These are phyloP conservation scores for Chaetodon auriga DNA, from an alignment of 2,113 vertebrate genomes.

Conservation along the genomic window DNA sequence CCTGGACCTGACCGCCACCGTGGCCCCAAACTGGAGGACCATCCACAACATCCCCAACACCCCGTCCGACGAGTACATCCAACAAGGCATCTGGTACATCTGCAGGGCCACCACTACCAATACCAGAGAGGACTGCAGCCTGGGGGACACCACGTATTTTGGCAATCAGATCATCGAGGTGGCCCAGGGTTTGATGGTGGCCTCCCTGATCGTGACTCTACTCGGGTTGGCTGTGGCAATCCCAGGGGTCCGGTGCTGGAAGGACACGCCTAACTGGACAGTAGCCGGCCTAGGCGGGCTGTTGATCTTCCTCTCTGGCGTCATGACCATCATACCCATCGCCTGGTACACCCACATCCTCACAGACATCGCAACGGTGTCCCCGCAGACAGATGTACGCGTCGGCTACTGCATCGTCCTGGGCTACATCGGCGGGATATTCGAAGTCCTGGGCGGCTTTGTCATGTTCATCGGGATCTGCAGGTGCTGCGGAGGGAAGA, in stretches of 20 bases:
- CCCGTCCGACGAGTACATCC: slow-evolving; percentile 66
- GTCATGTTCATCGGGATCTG: slow-evolving; percentile 87
- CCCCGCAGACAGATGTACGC: not conserved
- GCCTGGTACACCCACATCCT: slow-evolving; percentile 90
- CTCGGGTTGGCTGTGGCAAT: slow-evolving; percentile 87
- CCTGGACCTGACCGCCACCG: slow-evolving; percentile 87
- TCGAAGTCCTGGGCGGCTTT: slow-evolving; percentile 87
- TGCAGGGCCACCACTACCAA: slow-evolving; percentile 80
- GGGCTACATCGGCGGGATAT: slow-evolving; percentile 92
- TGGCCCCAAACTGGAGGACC: slow-evolving; percentile 90
- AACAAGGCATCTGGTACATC: slow-evolving; percentile 94
- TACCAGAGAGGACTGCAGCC: slow-evolving; percentile 69
- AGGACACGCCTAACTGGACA: slow-evolving; percentile 76
- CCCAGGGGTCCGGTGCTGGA: slow-evolving; percentile 93
- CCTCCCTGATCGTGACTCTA: slow-evolving; percentile 83
- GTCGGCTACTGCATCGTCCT: slow-evolving; percentile 92
- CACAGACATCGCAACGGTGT: slow-evolving; percentile 29
- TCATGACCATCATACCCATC: slow-evolving; percentile 88
- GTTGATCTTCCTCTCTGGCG: slow-evolving; percentile 87
- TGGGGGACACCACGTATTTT: slow-evolving; percentile 81
- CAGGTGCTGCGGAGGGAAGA: slow-evolving; percentile 83
- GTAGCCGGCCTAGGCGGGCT: slow-evolving; percentile 86
- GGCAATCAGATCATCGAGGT: slow-evolving; percentile 77
- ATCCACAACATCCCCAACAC: slow-evolving; percentile 66
- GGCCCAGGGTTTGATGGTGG: slow-evolving; percentile 88